Base-by-base conservation (phyloP, 2,113 vertebrate species). In the Colistium nudipinnis region DNA sequence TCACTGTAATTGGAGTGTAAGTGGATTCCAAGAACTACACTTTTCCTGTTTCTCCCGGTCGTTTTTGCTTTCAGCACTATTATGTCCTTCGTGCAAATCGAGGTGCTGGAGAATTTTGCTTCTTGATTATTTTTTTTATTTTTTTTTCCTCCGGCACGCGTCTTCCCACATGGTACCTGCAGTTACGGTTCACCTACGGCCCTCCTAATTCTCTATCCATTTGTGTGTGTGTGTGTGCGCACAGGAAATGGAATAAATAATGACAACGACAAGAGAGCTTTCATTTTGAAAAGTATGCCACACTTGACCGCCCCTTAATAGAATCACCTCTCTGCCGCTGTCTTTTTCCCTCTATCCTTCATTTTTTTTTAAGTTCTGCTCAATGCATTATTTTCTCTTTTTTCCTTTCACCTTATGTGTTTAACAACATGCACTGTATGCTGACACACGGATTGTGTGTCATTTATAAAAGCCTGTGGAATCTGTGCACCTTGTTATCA, bases 21-120 rank as follows among this genome's bases (percentile, higher is more conserved):
- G 87, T 78, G 76, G 78, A 87, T 86, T 90, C 85, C 82, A 89
- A 90, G 85, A 91, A 90, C 85, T 81, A 90, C 83, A 86, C 83
- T 84, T 86, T 88, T 80, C 82, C 82, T 79, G 71, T 85, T 88
- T 88, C 74, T 76, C 61, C 71, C 80, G 83, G 82, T 86, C 75
- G 51, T 89, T 86, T n/a, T 83, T 80, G 75, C 84, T 87, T 82
- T 84, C 82, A 84, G 83, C 65, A 48, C 74, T 69, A 80, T 85
- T 85, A 75, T 84, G 83, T 87, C 74, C 55, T 82, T 64, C 44
- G 76, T 83, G 74, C 71, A 62, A 79, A 81, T 25, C n/a, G 74
- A 72, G 76, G 62, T 70, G 68, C 74, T 44, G 70, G 28, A 35
- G 62, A 81, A 85, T 78, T n/a, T 68, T 74, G 77, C 83, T 72